Percentiles rank a stretch among this genome's conserved stretches.
Conservation (phyloP, 2,888 invertebrate species). For the Eupithecia vulgata region DNA sequence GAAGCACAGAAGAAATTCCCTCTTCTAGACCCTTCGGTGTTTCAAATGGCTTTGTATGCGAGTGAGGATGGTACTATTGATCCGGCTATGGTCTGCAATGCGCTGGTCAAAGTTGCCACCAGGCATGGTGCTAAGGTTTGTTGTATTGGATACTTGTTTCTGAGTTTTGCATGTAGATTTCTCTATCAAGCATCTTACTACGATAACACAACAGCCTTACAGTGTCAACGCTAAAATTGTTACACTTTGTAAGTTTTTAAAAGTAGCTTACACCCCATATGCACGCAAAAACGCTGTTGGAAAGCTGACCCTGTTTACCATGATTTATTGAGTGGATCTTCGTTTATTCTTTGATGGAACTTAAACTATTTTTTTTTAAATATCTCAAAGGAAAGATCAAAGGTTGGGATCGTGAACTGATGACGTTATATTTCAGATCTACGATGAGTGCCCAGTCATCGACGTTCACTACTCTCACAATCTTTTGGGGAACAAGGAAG, state of each 20-base stretch:
- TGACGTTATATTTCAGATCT: constrained; percentile 74
- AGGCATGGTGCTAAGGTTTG: constrained; percentile 88
- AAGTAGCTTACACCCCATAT: too few species aligned
- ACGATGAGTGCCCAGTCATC: constrained; percentile 90
- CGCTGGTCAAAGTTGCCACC: constrained; percentile 89
- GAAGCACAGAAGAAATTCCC: constrained; percentile 92
- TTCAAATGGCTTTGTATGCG: constrained; percentile 90
- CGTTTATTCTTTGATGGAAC: too few species aligned
- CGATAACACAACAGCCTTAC: too few species aligned
- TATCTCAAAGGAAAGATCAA: too few species aligned
- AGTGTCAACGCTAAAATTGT: too few species aligned
- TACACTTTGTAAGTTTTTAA: too few species aligned
- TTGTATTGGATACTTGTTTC: neutral
- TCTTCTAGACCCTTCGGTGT: constrained; percentile 88
- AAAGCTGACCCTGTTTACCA: too few species aligned
- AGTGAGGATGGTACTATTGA: constrained; percentile 94
- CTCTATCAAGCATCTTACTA: neutral
- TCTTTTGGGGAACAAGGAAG: constrained; percentile 85
- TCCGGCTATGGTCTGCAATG: constrained; percentile 91
- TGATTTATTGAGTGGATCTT: too few species aligned
- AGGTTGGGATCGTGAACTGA: neutral
- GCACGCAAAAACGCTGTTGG: too few species aligned
- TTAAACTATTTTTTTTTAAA: too few species aligned
- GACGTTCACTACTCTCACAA: constrained; percentile 88
- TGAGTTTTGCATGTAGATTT: neutral